A percentile compares a stretch with the other conserved stretches of the same genome.
These are phyloP conservation scores for Calyptommatus sinebrachiatus DNA, from an alignment of 2,113 vertebrate species.

Conservation along the genomic window DNA sequence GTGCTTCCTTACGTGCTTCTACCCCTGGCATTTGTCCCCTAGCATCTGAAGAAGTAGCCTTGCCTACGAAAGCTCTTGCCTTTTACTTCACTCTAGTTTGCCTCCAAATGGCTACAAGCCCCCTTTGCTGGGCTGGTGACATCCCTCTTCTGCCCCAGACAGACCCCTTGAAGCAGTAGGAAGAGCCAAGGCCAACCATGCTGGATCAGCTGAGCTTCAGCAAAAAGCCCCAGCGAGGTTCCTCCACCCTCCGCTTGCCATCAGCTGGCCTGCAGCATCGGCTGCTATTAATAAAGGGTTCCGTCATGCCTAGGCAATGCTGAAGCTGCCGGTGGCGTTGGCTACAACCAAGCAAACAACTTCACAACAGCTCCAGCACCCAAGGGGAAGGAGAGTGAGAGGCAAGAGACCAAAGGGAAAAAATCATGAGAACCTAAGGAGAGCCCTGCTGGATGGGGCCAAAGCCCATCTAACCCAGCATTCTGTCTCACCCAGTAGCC, in stretches of 20 bases:
- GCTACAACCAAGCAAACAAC: constrained; percentile 8
- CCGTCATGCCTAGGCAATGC: constrained; percentile 3
- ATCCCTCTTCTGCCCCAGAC: background rate
- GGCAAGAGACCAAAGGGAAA: too few species aligned
- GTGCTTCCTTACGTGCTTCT: background rate
- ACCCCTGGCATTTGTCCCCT: too few species aligned
- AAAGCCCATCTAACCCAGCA: too few species aligned
- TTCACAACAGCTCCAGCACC: background rate
- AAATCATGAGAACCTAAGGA: background rate
- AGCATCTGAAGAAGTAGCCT: too few species aligned
- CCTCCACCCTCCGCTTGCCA: background rate
- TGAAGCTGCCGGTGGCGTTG: background rate
- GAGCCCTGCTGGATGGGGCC: too few species aligned
- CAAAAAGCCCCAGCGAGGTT: too few species aligned
- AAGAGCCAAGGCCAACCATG: background rate
- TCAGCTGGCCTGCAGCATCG: background rate
- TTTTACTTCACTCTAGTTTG: too few species aligned
- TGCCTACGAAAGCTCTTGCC: too few species aligned
- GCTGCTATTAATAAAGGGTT: constrained; percentile 28
- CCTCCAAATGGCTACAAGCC: too few species aligned
- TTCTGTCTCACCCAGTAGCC: too few species aligned
- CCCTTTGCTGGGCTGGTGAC: too few species aligned
- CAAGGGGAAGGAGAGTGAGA: background rate
- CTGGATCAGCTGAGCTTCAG: background rate
- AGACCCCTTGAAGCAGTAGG: background rate